Base-by-base conservation (phyloP, 2,113 vertebrate genomes). In the Felis chaus region DNA sequence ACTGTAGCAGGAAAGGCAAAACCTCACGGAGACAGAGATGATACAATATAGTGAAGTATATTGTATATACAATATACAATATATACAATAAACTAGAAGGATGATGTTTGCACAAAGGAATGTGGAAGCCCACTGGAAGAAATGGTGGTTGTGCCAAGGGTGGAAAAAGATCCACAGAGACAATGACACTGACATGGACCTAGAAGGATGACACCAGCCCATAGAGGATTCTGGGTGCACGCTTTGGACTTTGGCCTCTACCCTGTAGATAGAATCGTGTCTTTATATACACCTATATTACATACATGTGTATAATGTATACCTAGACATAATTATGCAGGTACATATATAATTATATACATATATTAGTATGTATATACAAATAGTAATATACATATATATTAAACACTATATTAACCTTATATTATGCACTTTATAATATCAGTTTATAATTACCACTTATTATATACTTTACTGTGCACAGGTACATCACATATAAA, bases 381-480 rank as follows among this genome's bases (percentile, higher is more conserved):
- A 63, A 45, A 45, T 45, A 45, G 45, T 45, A 45, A 45, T 45
- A 86, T 50, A 15, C 29, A 27, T 3, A 36, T 80, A 12, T 41
- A 27, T 73, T 48, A 82, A 89, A 25, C 65, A 53, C 29, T 55
- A 61, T 4, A 79, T 50, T 69, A 57, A 27, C 0, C 74, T 25
- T 18, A n/a, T 82, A 57, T 50, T 61, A 68, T 18, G 1, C 0
- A 93, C n/a, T 79, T 85, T 76, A 68, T 48, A 68, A 84, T 55
- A 48, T 19, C 41, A 92, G 63, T 55, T 95, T 50, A 96, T 89
- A 97, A 71, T 39, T 50, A 74, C 25, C 80, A 80, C 45, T 85
- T 79, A 53, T 33, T 89, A 79, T 13, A n/a, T 61, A 33, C 6
- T 95, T 76, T 80, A 55, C 29, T 74, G 68, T 81, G 73, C 14